A percentile compares a stretch with the other conserved stretches of the same genome.
These are phyloP conservation scores for Threskiornis aethiopicus DNA, from an alignment of 2,797 vertebrate species.

Conservation along the genomic window DNA sequence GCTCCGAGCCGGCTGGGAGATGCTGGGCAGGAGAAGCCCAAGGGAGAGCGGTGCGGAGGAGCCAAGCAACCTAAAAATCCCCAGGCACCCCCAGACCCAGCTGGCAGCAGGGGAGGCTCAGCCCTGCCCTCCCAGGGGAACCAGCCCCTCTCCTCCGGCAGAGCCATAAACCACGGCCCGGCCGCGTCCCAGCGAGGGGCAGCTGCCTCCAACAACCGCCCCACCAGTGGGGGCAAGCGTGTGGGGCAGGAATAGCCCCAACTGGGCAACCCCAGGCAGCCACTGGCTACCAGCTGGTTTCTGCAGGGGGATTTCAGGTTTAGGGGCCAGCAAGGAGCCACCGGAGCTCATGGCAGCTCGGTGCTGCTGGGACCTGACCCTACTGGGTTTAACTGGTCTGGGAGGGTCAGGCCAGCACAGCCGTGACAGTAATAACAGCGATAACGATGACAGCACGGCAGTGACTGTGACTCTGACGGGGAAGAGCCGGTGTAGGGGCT, in stretches of 20 bases:
- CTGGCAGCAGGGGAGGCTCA: neutral
- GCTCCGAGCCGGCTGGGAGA: neutral
- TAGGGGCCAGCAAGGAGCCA: neutral
- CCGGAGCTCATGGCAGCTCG: neutral
- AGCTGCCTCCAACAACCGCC: neutral
- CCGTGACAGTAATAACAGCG: neutral
- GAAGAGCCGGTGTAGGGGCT: neutral
- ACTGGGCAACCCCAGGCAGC: neutral
- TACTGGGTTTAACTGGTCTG: neutral
- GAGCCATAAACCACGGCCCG: neutral
- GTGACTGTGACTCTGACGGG: neutral
- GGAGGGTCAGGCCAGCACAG: neutral
- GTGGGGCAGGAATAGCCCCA: neutral
- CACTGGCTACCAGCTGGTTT: neutral
- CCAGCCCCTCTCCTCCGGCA: neutral
- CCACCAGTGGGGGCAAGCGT: neutral
- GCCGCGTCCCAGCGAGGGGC: accelerated
- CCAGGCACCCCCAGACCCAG: neutral
- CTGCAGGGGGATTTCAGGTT: neutral
- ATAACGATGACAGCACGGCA: neutral
- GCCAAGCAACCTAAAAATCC: neutral
- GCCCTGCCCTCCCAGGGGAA: neutral
- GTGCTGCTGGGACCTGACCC: neutral
- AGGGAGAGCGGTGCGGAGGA: neutral
- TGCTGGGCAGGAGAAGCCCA: neutral